Conservation (phyloP, 2,113 vertebrate genomes). For the Salvelinus sp. region DNA sequence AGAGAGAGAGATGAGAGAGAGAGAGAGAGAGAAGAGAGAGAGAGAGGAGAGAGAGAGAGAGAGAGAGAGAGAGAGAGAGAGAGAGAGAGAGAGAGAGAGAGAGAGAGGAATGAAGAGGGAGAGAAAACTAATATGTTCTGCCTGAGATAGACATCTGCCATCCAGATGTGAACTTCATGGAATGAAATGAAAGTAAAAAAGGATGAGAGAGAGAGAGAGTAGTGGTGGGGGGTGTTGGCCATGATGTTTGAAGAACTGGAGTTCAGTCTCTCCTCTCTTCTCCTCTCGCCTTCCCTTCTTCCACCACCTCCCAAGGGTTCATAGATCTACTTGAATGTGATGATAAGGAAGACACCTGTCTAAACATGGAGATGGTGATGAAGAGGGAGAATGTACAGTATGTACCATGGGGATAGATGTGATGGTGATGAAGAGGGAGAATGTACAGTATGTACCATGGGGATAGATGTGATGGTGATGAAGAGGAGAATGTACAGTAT, state of each 20-base stretch:
- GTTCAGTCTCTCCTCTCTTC: slow-evolving; percentile 22
- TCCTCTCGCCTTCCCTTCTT: slow-evolving; percentile 8
- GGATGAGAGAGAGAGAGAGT: too few relatives aligned
- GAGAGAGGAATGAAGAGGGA: slow-evolving; percentile 4
- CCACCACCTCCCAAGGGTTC: background rate
- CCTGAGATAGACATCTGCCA: slow-evolving; percentile 63
- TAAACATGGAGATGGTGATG: slow-evolving; percentile 48
- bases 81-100: slow-evolving; percentile 41
- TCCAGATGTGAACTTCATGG: slow-evolving; percentile 67
- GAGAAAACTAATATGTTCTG: background rate
- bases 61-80: slow-evolving; percentile 20
- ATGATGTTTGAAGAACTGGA: too few relatives aligned
- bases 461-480: too few relatives aligned
- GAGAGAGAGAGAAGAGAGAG: slow-evolving; percentile 38
- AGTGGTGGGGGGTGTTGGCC: too few relatives aligned
- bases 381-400: slow-evolving; percentile 17
- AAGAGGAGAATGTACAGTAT: too few relatives aligned
- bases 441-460: background rate
- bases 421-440: slow-evolving; percentile 27
- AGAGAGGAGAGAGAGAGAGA: slow-evolving; percentile 25
- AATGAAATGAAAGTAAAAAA: slow-evolving; percentile 17
- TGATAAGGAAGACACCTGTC: slow-evolving; percentile 48
- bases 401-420: background rate
- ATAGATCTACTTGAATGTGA: background rate
- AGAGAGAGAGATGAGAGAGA: slow-evolving; percentile 26